phyloP scores from a whole-genome alignment of 2,113 vertebrate species.

The Chloroceryle aenea region DNA sequence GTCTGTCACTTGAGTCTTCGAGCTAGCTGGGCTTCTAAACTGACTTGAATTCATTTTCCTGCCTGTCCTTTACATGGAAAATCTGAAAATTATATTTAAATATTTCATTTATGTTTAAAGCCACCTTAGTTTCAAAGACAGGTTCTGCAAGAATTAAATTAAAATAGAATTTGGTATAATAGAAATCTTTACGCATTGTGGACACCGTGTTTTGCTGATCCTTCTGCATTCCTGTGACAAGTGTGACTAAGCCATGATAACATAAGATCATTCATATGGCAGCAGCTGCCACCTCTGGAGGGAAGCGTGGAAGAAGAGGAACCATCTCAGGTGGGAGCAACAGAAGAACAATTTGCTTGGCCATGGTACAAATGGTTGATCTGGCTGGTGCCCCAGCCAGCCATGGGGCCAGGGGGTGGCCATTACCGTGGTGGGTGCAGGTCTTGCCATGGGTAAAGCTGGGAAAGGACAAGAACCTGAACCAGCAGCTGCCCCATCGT shows the following conservation, averaged over 20 bases:
- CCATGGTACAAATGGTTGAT: not conserved
- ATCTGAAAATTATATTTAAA: not conserved
- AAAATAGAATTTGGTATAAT: not conserved
- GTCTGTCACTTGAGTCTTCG: not conserved
- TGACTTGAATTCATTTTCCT: not conserved
- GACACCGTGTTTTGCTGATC: not conserved
- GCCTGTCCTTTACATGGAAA: not conserved
- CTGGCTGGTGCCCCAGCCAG: not conserved
- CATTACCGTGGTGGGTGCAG: not conserved
- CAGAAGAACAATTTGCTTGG: not conserved
- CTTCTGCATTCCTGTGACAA: not conserved
- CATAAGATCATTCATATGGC: not conserved
- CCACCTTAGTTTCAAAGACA: not conserved
- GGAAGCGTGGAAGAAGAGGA: not conserved
- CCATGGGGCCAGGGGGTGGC: fast-evolving
- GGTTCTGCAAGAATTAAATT: not conserved
- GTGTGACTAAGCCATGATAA: not conserved
- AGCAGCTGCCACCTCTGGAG: not conserved
- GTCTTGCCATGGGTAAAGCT: not conserved
- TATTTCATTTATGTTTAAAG: not conserved
- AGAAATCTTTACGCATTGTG: not conserved
- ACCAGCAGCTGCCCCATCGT: not conserved
- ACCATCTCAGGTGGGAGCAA: not conserved
- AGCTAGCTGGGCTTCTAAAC: not conserved
- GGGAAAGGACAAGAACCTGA: not conserved